A percentile compares a stretch with the other conserved stretches of the same genome.
Evolutionary conservation across 2,113 vertebrate species (phyloP).

Genomic region (Sakesphorus luctuosus): DNA sequence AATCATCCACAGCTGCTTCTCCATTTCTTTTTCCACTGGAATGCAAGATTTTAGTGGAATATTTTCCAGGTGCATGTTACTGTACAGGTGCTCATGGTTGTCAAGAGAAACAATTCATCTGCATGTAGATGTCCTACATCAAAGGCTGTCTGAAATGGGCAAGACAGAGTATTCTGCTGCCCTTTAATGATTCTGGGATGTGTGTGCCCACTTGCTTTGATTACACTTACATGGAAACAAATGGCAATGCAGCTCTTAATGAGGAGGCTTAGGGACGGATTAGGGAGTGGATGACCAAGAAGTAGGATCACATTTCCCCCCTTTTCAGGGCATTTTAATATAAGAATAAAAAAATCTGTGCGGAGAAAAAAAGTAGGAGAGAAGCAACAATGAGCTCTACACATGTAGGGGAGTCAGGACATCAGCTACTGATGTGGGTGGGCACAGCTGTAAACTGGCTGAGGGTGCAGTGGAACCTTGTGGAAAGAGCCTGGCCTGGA

Average conservation of each 20-base stretch:
- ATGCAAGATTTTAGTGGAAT: background rate
- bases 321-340: background rate
- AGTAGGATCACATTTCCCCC: background rate
- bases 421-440: background rate
- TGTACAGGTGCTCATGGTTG: background rate
- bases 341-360: background rate
- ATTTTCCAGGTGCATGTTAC: background rate
- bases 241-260: background rate
- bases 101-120: background rate
- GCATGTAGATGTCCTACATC: background rate
- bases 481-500: background rate
- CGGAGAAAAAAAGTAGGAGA: background rate
- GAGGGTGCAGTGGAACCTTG: background rate
- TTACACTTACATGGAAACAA: background rate
- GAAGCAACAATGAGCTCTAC: background rate
- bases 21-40: background rate
- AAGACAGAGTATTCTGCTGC: background rate
- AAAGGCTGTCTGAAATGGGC: background rate
- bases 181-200: background rate
- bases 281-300: background rate
- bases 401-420: background rate
- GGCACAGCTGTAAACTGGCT: background rate
- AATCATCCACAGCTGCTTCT: slow-evolving; percentile 17
- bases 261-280: background rate
- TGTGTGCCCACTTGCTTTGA: background rate